Percentiles rank a stretch among this genome's conserved stretches.
phyloP scores from a whole-genome alignment of 2,888 invertebrate genomes.

The Vandiemenella viatica region DNA sequence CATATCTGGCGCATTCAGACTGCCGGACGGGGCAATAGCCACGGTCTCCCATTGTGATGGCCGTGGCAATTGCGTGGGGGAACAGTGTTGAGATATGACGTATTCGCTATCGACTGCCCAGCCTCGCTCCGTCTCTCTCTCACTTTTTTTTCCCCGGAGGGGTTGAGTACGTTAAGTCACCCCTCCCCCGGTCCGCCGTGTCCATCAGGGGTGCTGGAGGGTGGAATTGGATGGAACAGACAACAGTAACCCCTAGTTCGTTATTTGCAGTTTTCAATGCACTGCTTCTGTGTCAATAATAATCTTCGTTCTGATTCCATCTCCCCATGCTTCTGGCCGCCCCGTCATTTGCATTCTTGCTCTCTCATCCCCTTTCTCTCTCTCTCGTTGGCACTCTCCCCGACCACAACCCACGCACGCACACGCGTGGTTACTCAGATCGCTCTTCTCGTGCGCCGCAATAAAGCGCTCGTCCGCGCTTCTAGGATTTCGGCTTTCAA shows the following conservation, averaged over 20 bases:
- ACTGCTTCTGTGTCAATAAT: not conserved
- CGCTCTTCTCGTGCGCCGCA: not conserved
- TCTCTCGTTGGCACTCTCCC: too few relatives aligned
- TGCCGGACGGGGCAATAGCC: too few relatives aligned
- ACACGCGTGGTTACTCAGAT: not conserved
- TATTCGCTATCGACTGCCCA: not conserved
- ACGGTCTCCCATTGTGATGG: too few relatives aligned
- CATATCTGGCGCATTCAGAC: too few relatives aligned
- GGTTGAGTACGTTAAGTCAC: too few relatives aligned
- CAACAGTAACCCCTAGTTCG: not conserved
- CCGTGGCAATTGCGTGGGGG: too few relatives aligned
- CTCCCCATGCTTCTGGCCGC: too few relatives aligned
- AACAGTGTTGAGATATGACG: not conserved
- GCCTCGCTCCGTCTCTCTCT: not conserved
- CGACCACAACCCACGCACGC: not conserved
- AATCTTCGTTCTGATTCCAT: not conserved
- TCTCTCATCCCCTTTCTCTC: too few relatives aligned
- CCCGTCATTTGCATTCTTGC: not conserved
- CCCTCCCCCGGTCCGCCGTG: not conserved
- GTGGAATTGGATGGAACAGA: not conserved
- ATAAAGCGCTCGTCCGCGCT: not conserved
- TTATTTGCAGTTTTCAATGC: not conserved
- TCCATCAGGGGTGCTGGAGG: not conserved
- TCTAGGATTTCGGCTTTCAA: not conserved
- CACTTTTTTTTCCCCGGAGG: too few relatives aligned